These are phyloP conservation scores for Solen grandis DNA, from an alignment of 1,140 invertebrate genomes.

Conservation along the genomic window DNA sequence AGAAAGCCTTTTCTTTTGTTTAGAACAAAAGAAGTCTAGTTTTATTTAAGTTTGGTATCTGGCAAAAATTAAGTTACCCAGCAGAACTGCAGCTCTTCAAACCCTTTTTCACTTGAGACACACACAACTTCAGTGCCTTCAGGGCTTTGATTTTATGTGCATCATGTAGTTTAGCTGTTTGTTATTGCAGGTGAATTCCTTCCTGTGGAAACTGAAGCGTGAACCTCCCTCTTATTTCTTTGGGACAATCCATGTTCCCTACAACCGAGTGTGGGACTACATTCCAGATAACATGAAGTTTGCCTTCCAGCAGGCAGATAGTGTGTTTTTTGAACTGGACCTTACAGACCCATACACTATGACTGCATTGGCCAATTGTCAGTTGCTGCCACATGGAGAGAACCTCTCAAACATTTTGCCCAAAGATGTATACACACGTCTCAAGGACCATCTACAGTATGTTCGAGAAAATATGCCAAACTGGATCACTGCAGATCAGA, in stretches of 20 bases:
- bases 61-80: too few species aligned
- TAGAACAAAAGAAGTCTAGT: too few species aligned
- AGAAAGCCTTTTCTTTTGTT: too few species aligned
- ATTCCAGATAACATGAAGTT: conserved; percentile 83
- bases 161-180: too few species aligned
- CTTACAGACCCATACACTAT: conserved; percentile 82
- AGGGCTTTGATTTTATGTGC: too few species aligned
- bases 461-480: conserved; percentile 79
- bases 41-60: too few species aligned
- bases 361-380: conserved; percentile 82
- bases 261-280: conserved; percentile 83
- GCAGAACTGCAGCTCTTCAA: too few species aligned
- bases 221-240: conserved; percentile 84
- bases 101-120: too few species aligned
- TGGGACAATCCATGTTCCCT: conserved; percentile 85
- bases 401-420: conserved; percentile 82
- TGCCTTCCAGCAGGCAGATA: conserved; percentile 82
- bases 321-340: conserved; percentile 84
- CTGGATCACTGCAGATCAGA: conserved; percentile 83
- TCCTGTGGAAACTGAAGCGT: conserved; percentile 80
- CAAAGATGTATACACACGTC: conserved; percentile 80
- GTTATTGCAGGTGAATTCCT: conserved; percentile 79
- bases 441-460: conserved; percentile 83
- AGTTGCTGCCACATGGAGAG: conserved; percentile 82
- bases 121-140: too few species aligned